A percentile compares a stretch with the other conserved stretches of the same genome.
These are phyloP conservation scores for Papilio xuthus DNA, from an alignment of 1,140 invertebrate genomes.

Conservation along the genomic window DNA sequence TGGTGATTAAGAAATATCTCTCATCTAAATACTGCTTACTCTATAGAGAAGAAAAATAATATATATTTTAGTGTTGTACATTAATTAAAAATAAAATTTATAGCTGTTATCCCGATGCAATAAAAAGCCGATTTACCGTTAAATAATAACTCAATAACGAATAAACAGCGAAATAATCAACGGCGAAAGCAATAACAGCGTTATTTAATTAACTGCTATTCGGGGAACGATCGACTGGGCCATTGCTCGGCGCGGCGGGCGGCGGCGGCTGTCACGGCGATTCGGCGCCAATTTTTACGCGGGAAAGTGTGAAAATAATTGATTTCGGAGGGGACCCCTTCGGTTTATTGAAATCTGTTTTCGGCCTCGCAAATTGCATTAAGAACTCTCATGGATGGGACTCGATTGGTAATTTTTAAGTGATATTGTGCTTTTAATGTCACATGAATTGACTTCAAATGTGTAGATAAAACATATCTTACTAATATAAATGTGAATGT, in stretches of 20 bases:
- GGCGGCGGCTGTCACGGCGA: conserved; percentile 38
- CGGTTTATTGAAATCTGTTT: conserved; percentile 51
- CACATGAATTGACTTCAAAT: background rate
- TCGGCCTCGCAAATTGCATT: conserved; percentile 30
- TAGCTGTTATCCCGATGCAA: background rate
- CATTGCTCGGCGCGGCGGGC: conserved; percentile 44
- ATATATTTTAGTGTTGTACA: background rate
- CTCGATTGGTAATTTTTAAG: conserved; percentile 24
- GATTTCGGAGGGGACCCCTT: conserved; percentile 53
- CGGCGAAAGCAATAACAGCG: conserved; percentile 45
- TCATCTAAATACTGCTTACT: too few relatives aligned
- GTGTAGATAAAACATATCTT: background rate
- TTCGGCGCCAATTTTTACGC: conserved; percentile 54
- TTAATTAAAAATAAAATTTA: conserved; percentile 18
- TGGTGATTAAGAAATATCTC: too few relatives aligned
- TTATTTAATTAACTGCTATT: conserved; percentile 56
- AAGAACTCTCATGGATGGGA: background rate
- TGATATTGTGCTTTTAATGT: conserved; percentile 29
- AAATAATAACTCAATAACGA: conserved; percentile 32
- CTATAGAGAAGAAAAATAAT: too few relatives aligned
- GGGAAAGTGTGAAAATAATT: conserved; percentile 62
- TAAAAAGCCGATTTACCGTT: conserved; percentile 12
- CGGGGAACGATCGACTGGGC: conserved; percentile 46
- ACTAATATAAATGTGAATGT: too few relatives aligned
- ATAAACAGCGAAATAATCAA: conserved; percentile 37